phyloP scores from a whole-genome alignment of 2,888 invertebrate genomes.

The Agonopterix alstromeriana region DNA sequence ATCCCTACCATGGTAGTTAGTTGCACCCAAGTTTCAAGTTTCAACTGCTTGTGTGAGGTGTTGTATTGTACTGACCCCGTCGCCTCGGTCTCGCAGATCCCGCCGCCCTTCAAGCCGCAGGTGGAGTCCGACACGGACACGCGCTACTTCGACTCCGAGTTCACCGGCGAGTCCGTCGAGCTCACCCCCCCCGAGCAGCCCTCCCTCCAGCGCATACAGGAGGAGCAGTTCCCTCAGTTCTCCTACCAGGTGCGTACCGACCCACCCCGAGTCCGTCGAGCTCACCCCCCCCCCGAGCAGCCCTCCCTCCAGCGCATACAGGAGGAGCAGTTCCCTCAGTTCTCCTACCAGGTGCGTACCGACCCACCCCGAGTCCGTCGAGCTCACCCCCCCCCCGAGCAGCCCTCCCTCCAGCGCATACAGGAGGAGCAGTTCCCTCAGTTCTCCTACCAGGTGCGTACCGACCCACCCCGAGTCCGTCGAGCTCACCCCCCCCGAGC shows the following conservation, averaged over 20 bases:
- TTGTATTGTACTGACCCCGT: not conserved
- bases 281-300: constrained; percentile 96
- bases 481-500: constrained; percentile 95
- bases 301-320: constrained; percentile 78
- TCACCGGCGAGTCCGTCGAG: constrained; percentile 97
- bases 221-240: constrained; percentile 89
- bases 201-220: constrained; percentile 79
- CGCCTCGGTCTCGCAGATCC: constrained; percentile 79
- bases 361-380: constrained; percentile 29
- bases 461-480: constrained; percentile 92
- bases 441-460: constrained; percentile 86
- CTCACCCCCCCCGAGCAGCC: constrained; percentile 92
- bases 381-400: constrained; percentile 89
- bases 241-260: constrained; percentile 80
- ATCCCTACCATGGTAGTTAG: too few species aligned
- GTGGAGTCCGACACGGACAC: constrained; percentile 98
- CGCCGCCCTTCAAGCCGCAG: constrained; percentile 95
- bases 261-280: constrained; percentile 54
- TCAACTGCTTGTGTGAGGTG: not conserved
- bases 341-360: constrained; percentile 83
- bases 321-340: constrained; percentile 88
- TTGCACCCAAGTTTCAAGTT: too few species aligned
- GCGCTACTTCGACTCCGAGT: constrained; percentile 97
- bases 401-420: constrained; percentile 75
- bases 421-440: constrained; percentile 87